These are phyloP conservation scores for Drosophila neoperkinsi DNA, from an alignment of 2,888 invertebrate species.

Conservation along the genomic window DNA sequence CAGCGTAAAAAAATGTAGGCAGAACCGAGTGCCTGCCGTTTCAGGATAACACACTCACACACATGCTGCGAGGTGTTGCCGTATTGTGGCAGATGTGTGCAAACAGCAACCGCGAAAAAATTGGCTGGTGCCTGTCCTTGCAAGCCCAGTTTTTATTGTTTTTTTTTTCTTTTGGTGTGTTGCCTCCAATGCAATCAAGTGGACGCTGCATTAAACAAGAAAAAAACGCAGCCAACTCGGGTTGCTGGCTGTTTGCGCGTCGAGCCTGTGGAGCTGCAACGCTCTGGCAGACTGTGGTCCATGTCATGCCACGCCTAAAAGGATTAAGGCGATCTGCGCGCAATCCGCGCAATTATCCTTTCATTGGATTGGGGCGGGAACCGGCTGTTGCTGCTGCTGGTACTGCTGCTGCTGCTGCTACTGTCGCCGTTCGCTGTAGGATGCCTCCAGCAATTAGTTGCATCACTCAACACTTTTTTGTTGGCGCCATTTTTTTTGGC, in stretches of 20 bases:
- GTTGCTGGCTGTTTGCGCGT: conserved; percentile 42
- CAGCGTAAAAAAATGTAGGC: conserved; percentile 39
- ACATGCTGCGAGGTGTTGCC: conserved; percentile 51
- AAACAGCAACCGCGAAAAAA: conserved; percentile 65
- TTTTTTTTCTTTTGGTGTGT: conserved; percentile 6
- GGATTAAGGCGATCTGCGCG: conserved; percentile 83
- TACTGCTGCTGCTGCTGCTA: conserved; percentile 15
- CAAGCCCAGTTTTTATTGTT: conserved; percentile 21
- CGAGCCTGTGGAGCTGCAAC: conserved; percentile 43
- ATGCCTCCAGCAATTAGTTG: conserved; percentile 77
- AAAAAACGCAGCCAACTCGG: conserved; percentile 25
- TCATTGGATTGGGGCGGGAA: conserved; percentile 59
- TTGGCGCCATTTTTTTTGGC: conserved; percentile 43
- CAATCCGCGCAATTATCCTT: conserved; percentile 82
- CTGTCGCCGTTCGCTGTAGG: conserved; percentile 24
- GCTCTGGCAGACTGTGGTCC: conserved; percentile 27
- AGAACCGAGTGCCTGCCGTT: conserved; percentile 41
- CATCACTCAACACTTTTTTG: conserved; percentile 74
- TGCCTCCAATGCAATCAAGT: conserved; percentile 75
- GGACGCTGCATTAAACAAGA: conserved; percentile 65
- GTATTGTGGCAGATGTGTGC: conserved; percentile 57
- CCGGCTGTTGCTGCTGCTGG: conserved; percentile 8
- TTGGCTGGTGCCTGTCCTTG: conserved; percentile 52
- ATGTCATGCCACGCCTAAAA: conserved; percentile 68
- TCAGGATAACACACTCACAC: conserved; percentile 44